Evolutionary conservation across 2,113 vertebrate genomes (phyloP), one percentile per base, ranked within the genome.

Genomic region (Blennius ocellaris): DNA sequence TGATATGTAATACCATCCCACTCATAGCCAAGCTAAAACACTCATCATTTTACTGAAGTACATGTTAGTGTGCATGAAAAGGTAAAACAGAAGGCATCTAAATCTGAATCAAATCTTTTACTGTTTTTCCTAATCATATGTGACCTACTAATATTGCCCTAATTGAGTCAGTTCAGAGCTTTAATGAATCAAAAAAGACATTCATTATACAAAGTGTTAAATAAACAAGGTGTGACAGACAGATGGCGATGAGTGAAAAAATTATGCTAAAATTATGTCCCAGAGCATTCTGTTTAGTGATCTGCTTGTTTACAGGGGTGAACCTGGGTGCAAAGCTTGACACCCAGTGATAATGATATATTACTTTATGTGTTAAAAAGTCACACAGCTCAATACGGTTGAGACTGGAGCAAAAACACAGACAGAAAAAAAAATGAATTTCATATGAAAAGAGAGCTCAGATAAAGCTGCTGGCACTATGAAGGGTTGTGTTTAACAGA

Each of bases 391-490:
- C 64, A 69, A 67, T 74, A 71, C 9, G 38, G 71, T 54, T 70
- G 52, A 52, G 68, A 55, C 44, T 10, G 15, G 30, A 7, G 21
- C 17, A 62, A 66, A 59, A 37, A 65, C 21, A 48, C 53, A 75
- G 4, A 30, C 21, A 30, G 82, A 82, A 44, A 69, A 77, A 62
- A 86, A 89, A 87, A 59, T 69, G 74, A 89, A 85, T 86, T 69
- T 65, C 59, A 70, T 71, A 89, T 90, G 89, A 89, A 81, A 7
- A 62, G 58, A 41, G 73, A 58, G 65, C 70, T 76, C 66, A 80
- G 75, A 90, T 67, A 79, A 84, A 72, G 58, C 86, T 76, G 73
- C 80, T 64, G 63, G 80, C 76, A 86, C 71, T 84, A 81, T 63
- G 56, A 84, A 80, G 68, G 63, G 64, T 68, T 68, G 78, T 56